Conservation (phyloP, 2,797 vertebrate species). For the Aselliscus stoliczkanus region DNA sequence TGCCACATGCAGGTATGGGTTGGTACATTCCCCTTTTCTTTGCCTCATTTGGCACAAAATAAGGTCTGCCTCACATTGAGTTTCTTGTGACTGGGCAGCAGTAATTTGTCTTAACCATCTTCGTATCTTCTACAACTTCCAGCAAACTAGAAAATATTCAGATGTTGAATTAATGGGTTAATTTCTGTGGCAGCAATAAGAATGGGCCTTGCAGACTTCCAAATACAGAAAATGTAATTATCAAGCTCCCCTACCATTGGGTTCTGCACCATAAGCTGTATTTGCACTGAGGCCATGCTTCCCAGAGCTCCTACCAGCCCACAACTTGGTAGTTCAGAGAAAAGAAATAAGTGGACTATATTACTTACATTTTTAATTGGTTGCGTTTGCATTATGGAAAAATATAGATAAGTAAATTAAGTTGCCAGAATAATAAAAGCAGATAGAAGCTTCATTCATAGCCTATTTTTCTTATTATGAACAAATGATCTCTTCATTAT, state of each 20-base stretch:
- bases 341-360: background rate
- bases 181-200: background rate
- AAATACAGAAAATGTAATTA: background rate
- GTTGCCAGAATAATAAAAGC: background rate
- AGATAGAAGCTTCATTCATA: background rate
- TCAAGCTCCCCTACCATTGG: background rate
- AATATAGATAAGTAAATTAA: background rate
- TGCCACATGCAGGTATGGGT: background rate
- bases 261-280: background rate
- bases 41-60: background rate
- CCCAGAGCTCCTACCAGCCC: background rate
- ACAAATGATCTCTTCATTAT: background rate
- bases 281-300: background rate
- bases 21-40: background rate
- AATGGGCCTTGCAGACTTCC: background rate
- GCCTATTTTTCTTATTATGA: background rate
- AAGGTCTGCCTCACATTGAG: background rate
- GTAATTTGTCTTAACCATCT: background rate
- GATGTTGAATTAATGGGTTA: background rate
- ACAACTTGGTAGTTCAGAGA: background rate
- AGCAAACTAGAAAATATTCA: background rate
- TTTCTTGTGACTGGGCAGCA: background rate
- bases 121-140: background rate
- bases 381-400: background rate
- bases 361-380: constrained; percentile 26